Evolutionary conservation across 2,797 vertebrate genomes (phyloP).

Genomic region (Oryzias sinensis): DNA sequence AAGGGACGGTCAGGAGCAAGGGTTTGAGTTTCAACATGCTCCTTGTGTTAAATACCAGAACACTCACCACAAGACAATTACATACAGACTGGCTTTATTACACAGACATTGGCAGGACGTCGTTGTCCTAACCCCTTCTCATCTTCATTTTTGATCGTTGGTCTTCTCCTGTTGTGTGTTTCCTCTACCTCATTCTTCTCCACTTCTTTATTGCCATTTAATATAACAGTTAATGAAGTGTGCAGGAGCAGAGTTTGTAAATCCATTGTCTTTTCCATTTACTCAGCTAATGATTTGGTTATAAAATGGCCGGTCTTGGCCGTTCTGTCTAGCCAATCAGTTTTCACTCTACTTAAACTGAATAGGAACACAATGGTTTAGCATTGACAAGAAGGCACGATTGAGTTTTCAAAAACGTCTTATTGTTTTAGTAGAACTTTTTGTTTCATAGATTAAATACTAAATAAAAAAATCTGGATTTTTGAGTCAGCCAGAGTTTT

Average conservation of each 20-base stretch:
- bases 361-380: slow-evolving; percentile 4
- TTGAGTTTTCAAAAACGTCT: slow-evolving; percentile 1
- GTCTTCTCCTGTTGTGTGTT: slow-evolving; percentile 17
- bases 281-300: slow-evolving; percentile 48
- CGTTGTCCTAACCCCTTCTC: slow-evolving; percentile 25
- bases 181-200: slow-evolving; percentile 7
- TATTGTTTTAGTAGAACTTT: slow-evolving; percentile 12
- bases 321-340: slow-evolving; percentile 19
- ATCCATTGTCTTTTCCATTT: slow-evolving; percentile 70
- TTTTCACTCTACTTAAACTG: slow-evolving; percentile 11
- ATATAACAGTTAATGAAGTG: slow-evolving; percentile 57
- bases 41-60: slow-evolving; percentile 62
- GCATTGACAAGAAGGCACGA: not conserved
- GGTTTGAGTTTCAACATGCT: slow-evolving; percentile 59
- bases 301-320: slow-evolving; percentile 33
- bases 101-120: slow-evolving; percentile 41
- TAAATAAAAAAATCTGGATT: not conserved
- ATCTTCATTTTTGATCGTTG: slow-evolving; percentile 31
- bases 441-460: slow-evolving; percentile 26
- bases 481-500: not conserved
- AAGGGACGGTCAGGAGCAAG: slow-evolving; percentile 54
- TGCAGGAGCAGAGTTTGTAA: slow-evolving; percentile 58
- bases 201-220: slow-evolving; percentile 45
- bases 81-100: slow-evolving; percentile 61
- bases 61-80: slow-evolving; percentile 65